Percentiles rank a stretch among this genome's conserved stretches.
Conservation (phyloP, 2,888 invertebrate genomes). For the Yponomeuta malinellus region DNA sequence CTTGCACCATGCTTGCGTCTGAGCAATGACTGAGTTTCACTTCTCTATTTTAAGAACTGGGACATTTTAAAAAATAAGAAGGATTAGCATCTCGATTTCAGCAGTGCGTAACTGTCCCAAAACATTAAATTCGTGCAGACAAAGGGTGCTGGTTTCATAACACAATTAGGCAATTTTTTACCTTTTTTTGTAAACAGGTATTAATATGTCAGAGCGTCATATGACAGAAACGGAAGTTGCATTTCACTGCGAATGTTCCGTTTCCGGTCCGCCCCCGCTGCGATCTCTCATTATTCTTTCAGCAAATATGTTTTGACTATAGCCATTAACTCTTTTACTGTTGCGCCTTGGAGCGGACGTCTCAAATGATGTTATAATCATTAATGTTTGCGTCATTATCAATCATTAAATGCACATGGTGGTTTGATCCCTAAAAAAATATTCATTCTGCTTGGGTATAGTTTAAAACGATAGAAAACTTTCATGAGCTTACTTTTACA, state of each 20-base stretch:
- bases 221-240: constrained; percentile 55
- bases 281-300: constrained; percentile 66
- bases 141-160: constrained; percentile 4
- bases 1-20: constrained; percentile 32
- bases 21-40: not conserved
- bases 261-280: constrained; percentile 53
- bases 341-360: constrained; percentile 31
- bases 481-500: no score
- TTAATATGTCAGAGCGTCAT: constrained; percentile 33
- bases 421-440: not conserved
- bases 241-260: constrained; percentile 58
- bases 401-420: constrained; percentile 39
- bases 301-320: constrained; percentile 70
- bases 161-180: constrained; percentile 14
- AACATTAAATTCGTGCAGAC: not conserved
- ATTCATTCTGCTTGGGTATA: not conserved
- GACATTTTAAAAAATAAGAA: constrained; percentile 9
- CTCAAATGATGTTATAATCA: constrained; percentile 45
- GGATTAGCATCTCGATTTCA: not conserved
- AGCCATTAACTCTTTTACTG: constrained; percentile 48
- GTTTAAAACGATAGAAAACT: no score
- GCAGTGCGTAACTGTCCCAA: not conserved
- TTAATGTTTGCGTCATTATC: constrained; percentile 51
- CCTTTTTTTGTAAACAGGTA: constrained; percentile 20
- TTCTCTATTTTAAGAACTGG: not conserved